Conservation (phyloP, 2,888 invertebrate species). For the Aleiodes testaceus region DNA sequence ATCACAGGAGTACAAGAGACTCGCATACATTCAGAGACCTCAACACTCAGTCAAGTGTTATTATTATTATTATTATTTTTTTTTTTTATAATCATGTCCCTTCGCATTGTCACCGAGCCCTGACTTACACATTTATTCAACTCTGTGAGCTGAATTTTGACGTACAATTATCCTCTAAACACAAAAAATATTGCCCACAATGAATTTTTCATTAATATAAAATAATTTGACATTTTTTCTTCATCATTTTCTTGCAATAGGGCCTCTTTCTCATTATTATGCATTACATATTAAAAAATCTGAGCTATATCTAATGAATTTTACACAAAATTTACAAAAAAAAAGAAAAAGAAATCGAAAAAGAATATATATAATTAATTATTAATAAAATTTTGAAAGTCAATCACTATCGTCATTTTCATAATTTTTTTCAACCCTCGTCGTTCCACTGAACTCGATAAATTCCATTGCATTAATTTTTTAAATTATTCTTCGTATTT, state of each 20-base stretch:
- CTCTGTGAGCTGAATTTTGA: not conserved
- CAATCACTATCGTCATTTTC: slow-evolving; percentile 30
- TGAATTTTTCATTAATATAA: slow-evolving; percentile 15
- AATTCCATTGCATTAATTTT: slow-evolving; percentile 25
- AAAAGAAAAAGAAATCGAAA: not conserved
- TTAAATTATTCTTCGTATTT: slow-evolving; percentile 34
- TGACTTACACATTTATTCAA: not conserved
- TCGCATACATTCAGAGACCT: slow-evolving; percentile 40
- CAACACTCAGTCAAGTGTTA: slow-evolving; percentile 35
- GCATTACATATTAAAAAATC: slow-evolving; percentile 17
- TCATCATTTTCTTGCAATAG: slow-evolving; percentile 2
- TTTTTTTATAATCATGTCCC: slow-evolving; percentile 7
- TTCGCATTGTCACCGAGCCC: slow-evolving; percentile 34
- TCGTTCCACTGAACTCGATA: slow-evolving; percentile 13
- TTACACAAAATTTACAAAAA: slow-evolving; percentile 31
- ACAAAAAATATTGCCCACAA: slow-evolving; percentile 33
- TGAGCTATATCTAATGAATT: slow-evolving; percentile 22
- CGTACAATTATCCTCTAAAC: slow-evolving; percentile 15
- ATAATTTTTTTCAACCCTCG: slow-evolving; percentile 6
- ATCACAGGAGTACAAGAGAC: slow-evolving; percentile 50
- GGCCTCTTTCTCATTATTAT: slow-evolving; percentile 6
- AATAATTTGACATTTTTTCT: slow-evolving; percentile 1
- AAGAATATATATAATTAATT: not conserved
- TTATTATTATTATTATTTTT: too few species aligned
- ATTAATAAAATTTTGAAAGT: slow-evolving; percentile 15